Evolutionary conservation across 2,113 vertebrate species (phyloP).

Genomic region (Acinonyx jubatus): DNA sequence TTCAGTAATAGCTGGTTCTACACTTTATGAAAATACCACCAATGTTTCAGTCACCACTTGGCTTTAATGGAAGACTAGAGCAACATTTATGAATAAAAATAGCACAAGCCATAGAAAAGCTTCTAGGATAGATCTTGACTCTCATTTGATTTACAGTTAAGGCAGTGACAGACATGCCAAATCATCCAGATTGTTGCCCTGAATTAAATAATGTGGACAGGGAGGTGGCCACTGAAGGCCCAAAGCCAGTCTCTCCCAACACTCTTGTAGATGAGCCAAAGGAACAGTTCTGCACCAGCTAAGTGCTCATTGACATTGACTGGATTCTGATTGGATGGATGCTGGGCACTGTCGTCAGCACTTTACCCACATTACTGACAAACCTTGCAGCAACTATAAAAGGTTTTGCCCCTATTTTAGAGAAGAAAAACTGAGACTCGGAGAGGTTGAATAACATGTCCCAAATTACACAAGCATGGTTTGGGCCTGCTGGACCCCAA

Average conservation of each 20-base stretch:
- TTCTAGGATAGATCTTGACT: not conserved
- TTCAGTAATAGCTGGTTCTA: constrained; percentile 56
- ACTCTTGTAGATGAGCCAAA: not conserved
- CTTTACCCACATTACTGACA: not conserved
- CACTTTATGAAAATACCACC: constrained; percentile 32
- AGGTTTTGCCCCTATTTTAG: not conserved
- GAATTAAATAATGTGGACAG: not conserved
- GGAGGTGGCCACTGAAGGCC: not conserved
- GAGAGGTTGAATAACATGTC: not conserved
- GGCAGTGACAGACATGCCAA: not conserved
- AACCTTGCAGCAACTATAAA: not conserved
- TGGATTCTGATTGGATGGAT: not conserved
- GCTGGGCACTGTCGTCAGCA: too few relatives aligned
- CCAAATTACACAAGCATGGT: not conserved
- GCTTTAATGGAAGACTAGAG: not conserved
- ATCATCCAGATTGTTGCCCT: not conserved
- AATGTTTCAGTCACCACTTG: constrained; percentile 61
- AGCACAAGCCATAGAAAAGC: not conserved
- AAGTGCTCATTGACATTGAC: not conserved
- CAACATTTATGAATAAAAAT: not conserved
- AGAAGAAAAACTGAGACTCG: not conserved
- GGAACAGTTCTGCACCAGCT: not conserved
- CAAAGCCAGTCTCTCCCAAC: not conserved
- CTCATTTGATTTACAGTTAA: not conserved
- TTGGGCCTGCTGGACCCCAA: not conserved